Conservation (phyloP, 2,113 vertebrate species). For the Carollia perspicillata region DNA sequence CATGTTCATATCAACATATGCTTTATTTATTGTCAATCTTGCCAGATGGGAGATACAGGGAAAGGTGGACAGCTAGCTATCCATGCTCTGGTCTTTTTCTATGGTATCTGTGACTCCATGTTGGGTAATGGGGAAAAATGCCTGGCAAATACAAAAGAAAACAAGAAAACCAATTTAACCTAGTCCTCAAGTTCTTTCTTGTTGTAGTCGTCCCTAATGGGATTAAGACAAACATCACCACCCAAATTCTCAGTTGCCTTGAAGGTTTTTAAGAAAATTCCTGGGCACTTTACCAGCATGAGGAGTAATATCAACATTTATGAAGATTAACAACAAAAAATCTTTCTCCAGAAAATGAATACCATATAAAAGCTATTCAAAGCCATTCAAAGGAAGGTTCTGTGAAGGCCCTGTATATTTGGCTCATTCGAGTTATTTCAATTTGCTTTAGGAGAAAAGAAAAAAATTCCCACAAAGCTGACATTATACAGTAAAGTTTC, state of each 20-base stretch:
- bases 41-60: background rate
- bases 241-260: background rate
- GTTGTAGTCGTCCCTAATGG: background rate
- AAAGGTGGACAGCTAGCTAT: background rate
- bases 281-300: background rate
- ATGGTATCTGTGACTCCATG: background rate
- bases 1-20: background rate
- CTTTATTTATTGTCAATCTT: background rate
- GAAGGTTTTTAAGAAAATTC: background rate
- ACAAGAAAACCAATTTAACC: background rate
- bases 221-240: background rate
- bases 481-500: conserved; percentile 66
- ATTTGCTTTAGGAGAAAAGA: conserved; percentile 48
- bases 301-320: background rate
- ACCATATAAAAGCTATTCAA: conserved; percentile 35
- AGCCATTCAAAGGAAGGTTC: conserved; percentile 37
- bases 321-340: conserved; percentile 48
- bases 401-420: conserved; percentile 13
- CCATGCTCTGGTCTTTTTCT: background rate
- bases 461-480: conserved; percentile 53
- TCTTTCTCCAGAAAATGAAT: background rate
- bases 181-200: background rate
- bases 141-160: conserved; percentile 12
- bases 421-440: conserved; percentile 63
- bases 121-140: background rate